Evolutionary conservation across 2,888 invertebrate genomes (phyloP).

Genomic region (Erebia epiphron): DNA sequence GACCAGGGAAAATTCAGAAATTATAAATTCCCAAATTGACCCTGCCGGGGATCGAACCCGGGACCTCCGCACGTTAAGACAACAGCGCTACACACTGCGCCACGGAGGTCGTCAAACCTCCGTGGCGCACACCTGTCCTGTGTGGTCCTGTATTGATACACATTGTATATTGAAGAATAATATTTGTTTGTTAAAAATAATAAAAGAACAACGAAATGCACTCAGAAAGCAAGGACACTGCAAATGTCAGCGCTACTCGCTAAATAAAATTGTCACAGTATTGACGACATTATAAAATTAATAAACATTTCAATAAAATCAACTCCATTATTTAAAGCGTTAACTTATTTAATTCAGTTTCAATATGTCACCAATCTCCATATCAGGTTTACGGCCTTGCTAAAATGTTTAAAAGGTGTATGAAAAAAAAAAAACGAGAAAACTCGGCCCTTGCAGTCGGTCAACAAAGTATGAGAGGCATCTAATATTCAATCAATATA

Average conservation of each 20-base stretch:
- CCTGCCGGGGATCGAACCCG: too few relatives aligned
- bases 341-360: slow-evolving; percentile 3
- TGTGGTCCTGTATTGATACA: neutral
- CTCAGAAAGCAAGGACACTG: slow-evolving; percentile 10
- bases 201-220: slow-evolving; percentile 6
- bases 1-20: too few relatives aligned
- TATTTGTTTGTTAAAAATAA: neutral
- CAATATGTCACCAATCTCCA: slow-evolving; percentile 3
- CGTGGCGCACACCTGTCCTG: too few relatives aligned
- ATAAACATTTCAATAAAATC: slow-evolving; percentile 1
- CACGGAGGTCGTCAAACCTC: too few relatives aligned
- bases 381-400: slow-evolving; percentile 1
- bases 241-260: slow-evolving; percentile 3
- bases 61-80: too few relatives aligned
- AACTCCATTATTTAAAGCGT: neutral
- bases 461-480: too few relatives aligned
- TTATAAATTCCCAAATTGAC: too few relatives aligned
- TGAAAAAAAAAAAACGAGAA: neutral
- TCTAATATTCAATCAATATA: too few relatives aligned
- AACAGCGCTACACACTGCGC: too few relatives aligned
- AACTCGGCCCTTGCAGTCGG: too few relatives aligned
- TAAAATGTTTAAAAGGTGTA: neutral
- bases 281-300: neutral
- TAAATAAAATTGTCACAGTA: slow-evolving; percentile 2
- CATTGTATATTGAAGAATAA: neutral